phyloP scores from a whole-genome alignment of 2,888 invertebrate genomes.

The Microctonus hyperodae region DNA sequence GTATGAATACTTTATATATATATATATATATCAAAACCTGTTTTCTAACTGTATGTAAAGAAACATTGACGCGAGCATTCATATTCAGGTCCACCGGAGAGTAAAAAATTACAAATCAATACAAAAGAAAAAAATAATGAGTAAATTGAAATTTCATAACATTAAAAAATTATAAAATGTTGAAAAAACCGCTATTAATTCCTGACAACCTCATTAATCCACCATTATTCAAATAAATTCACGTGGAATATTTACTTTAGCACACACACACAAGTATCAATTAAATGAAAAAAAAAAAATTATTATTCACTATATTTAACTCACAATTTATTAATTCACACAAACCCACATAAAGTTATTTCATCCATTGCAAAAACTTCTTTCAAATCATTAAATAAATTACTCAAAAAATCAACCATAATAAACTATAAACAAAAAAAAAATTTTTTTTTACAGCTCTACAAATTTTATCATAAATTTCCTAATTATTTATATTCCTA shows the following conservation, averaged over 20 bases:
- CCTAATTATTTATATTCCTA: not conserved
- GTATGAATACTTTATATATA: no score
- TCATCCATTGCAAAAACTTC: no score
- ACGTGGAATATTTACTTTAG: not conserved
- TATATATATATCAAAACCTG: constrained; percentile 47
- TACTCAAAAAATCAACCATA: no score
- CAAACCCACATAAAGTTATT: no score
- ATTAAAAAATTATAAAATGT: no score
- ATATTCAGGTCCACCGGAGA: not conserved
- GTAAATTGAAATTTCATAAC: not conserved
- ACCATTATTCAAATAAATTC: not conserved
- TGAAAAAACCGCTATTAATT: no score
- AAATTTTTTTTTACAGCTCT: no score
- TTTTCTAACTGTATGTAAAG: constrained; percentile 57
- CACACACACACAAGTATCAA: not conserved
- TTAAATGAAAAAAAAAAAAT: constrained; percentile 28
- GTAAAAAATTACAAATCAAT: not conserved
- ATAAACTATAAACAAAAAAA: no score
- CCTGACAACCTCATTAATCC: not conserved
- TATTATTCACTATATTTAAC: not conserved
- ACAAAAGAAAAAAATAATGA: not conserved
- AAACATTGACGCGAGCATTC: not conserved
- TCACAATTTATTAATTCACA: not conserved
- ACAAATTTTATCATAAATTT: not conserved
- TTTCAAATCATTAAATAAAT: no score